A percentile compares a stretch with the other conserved stretches of the same genome.
phyloP scores from a whole-genome alignment of 2,888 invertebrate species.

The Axea sp. region DNA sequence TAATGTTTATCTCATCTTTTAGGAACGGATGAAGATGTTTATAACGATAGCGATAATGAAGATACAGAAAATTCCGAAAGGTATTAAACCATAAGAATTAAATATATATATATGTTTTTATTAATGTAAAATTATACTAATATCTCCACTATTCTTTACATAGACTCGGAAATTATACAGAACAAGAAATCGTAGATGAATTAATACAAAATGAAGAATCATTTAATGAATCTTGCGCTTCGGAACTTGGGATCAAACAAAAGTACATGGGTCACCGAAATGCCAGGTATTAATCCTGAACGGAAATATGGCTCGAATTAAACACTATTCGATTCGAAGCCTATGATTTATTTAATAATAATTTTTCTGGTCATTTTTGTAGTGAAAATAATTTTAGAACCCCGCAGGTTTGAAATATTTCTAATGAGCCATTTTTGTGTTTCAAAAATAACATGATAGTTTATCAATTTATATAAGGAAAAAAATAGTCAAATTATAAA shows the following conservation, averaged over 20 bases:
- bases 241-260: constrained; percentile 82
- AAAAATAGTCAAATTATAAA: too few species aligned
- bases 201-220: constrained; percentile 69
- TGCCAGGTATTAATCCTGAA: constrained; percentile 81
- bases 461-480: constrained; percentile 1
- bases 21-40: constrained; percentile 75
- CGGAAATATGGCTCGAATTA: constrained; percentile 8
- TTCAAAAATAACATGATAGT: constrained; percentile 24
- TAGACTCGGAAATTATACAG: constrained; percentile 72
- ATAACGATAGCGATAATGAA: constrained; percentile 78
- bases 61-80: constrained; percentile 64
- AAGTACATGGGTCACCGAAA: constrained; percentile 90
- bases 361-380: constrained; percentile 20
- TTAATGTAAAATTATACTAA: too few species aligned
- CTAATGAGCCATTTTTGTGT: constrained; percentile 29
- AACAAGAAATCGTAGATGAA: constrained; percentile 75
- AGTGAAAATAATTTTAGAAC: constrained; percentile 52
- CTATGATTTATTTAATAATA: constrained; percentile 6
- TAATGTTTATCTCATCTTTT: constrained; percentile 47
- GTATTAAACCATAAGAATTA: too few species aligned
- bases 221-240: constrained; percentile 70
- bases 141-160: too few species aligned
- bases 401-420: constrained; percentile 44
- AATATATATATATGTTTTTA: too few species aligned
- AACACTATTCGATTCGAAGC: constrained; percentile 6